Evolutionary conservation across 2,113 vertebrate genomes (phyloP).

Genomic region (Paratilapia polleni): DNA sequence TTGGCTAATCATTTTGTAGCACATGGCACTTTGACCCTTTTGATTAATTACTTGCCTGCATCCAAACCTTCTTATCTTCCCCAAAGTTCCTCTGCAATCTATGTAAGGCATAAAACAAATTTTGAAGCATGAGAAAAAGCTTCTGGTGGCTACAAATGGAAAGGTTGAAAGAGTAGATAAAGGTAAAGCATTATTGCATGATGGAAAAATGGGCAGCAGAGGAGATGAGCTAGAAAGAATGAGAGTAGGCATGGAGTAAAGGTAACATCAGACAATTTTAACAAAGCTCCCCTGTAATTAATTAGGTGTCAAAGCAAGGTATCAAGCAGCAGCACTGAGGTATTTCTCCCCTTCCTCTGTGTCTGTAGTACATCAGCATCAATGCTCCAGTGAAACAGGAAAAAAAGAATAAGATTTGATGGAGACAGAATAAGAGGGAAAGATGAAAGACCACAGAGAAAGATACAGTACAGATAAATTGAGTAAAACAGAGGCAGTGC

Average conservation of each 20-base stretch:
- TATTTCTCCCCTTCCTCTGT: slow-evolving; percentile 1
- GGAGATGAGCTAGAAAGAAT: background rate
- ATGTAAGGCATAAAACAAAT: background rate
- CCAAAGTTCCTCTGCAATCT: background rate
- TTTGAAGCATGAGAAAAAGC: background rate
- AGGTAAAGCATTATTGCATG: background rate
- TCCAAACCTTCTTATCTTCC: background rate
- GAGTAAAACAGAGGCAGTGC: background rate
- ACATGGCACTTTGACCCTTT: background rate
- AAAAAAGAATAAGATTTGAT: background rate
- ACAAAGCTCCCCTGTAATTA: slow-evolving; percentile 27
- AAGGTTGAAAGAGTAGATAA: background rate
- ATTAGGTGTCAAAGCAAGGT: slow-evolving; percentile 58
- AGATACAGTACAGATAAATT: background rate
- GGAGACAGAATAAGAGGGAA: background rate
- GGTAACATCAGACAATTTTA: background rate
- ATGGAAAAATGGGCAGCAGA: background rate
- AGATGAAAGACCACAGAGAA: slow-evolving; percentile 10
- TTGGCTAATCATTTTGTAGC: background rate
- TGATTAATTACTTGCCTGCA: background rate
- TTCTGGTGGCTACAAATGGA: background rate
- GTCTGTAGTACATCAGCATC: slow-evolving; percentile 27
- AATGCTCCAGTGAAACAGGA: slow-evolving; percentile 8
- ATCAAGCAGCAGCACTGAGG: slow-evolving; percentile 43
- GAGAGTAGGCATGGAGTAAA: background rate